Evolutionary conservation across 2,888 invertebrate species (phyloP), one percentile per base, ranked within the genome.

Genomic region (Drosophila phalerata): DNA sequence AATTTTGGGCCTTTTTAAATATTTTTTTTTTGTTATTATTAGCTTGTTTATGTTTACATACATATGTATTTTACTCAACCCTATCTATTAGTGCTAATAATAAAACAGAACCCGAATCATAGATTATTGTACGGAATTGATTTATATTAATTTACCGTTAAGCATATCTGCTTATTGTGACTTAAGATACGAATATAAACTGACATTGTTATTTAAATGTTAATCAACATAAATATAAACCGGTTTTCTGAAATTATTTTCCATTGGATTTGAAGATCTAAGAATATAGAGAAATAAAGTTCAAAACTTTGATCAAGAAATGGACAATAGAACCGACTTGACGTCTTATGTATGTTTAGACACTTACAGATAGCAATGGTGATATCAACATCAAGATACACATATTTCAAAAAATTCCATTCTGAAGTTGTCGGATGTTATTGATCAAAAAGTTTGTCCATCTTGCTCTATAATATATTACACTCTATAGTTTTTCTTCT

Each of bases 61-160:
- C 34, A 47, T 42, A 8, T 51, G 32, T 22, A 53, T 40, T 32
- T 56, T 25, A n/a, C 40, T 30, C 9, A 64, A 17, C 73, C 60
- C 34, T 72, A 72, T 72, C 55, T 58, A 34, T 48, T 56, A 55
- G 58, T 38, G 68, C 17, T 80, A 80, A 61, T 77, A 65, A 63
- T 68, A 77, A 38, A 63, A 62, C 43, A 69, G 68, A 58, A 15
- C 8, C 45, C 38, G 15, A 47, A 60, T 28, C n/a, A 38, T 42
- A 9, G 42, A 51, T 61, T 66, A 53, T 77, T 25, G 45, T 25
- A 32, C n/a, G 40, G n/a, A 63, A 64, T 49, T 65, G 58, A 80
- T 77, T 77, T 80, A 60, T 47, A 51, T 64, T 52, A 47, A 1
- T 15, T 15, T 9, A 15, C 38, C 11, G 58, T 30, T 58, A n/a